These are phyloP conservation scores for Xestia xanthographa DNA, from an alignment of 2,888 invertebrate species.

Conservation along the genomic window DNA sequence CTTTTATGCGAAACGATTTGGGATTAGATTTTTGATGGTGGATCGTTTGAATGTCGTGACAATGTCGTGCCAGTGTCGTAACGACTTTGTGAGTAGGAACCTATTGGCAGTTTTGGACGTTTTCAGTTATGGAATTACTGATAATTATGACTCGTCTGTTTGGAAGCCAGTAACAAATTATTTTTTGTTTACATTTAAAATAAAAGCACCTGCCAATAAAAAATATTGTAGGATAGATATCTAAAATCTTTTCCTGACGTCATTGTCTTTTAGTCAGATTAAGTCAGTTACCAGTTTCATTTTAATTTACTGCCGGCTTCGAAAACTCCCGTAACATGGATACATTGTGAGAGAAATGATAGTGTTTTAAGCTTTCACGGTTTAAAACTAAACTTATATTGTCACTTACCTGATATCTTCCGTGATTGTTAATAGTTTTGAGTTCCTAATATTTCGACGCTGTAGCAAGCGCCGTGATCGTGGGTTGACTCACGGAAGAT, in stretches of 20 bases:
- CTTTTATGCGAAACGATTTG: conserved; percentile 54
- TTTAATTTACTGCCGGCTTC: neutral
- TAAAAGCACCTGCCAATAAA: neutral
- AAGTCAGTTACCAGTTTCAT: neutral
- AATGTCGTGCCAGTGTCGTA: neutral
- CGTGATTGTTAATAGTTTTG: too few relatives aligned
- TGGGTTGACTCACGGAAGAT: too few relatives aligned
- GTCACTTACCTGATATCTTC: too few relatives aligned
- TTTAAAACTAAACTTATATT: too few relatives aligned
- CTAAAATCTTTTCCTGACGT: neutral
- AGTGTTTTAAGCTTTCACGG: too few relatives aligned
- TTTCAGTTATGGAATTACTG: neutral
- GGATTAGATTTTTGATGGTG: neutral
- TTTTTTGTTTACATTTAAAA: neutral
- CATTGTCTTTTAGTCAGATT: neutral
- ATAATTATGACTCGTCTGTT: neutral
- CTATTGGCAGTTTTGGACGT: neutral
- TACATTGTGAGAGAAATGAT: neutral
- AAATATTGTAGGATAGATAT: neutral
- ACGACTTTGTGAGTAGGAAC: neutral
- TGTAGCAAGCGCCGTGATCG: too few relatives aligned
- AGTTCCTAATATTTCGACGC: too few relatives aligned
- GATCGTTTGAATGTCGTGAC: neutral
- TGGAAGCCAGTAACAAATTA: neutral
- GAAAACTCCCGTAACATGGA: neutral